Conservation (phyloP, 2,797 vertebrate species). For the Premnoplex brunnescens region DNA sequence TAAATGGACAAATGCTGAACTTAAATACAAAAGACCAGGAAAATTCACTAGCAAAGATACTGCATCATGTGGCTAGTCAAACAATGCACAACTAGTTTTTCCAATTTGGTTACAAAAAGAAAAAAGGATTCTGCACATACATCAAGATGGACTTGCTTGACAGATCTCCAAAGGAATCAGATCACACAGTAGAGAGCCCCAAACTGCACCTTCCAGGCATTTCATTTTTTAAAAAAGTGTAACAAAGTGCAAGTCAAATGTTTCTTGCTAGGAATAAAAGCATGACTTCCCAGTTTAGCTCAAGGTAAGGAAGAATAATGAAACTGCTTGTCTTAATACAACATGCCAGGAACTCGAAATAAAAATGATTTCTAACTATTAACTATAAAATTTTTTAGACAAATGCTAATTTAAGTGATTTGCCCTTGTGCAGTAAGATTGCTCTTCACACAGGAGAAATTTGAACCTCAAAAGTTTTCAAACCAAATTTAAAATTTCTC, state of each 20-base stretch:
- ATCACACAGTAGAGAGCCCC: neutral
- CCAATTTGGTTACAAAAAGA: neutral
- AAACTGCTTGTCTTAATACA: neutral
- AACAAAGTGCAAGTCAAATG: neutral
- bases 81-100: neutral
- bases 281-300: neutral
- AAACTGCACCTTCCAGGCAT: neutral
- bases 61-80: neutral
- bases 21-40: neutral
- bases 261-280: neutral
- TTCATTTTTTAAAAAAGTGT: rapidly evolving
- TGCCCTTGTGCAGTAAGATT: neutral
- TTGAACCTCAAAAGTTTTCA: neutral
- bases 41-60: neutral
- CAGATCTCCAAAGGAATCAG: neutral
- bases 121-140: neutral
- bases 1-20: neutral
- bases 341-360: neutral
- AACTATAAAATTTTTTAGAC: neutral
- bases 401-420: neutral
- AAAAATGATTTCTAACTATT: neutral
- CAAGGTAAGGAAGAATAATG: neutral
- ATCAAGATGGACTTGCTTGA: neutral
- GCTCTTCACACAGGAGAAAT: neutral
- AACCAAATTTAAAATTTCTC: neutral